Conservation (phyloP, 2,888 invertebrate species). For the Papilio demoleus region DNA sequence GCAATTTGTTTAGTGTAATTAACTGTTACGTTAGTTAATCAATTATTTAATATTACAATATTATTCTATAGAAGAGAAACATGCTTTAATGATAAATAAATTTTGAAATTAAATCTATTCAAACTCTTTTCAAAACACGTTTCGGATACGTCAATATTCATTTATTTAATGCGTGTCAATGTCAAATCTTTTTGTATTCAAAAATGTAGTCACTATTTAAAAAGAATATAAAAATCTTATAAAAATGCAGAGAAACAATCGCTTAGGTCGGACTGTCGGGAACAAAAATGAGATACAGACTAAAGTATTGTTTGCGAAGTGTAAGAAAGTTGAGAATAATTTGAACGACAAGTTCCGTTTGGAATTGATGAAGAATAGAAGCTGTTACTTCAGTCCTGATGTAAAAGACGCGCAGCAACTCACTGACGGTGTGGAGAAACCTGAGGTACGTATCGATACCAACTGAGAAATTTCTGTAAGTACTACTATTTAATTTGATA, state of each 20-base stretch:
- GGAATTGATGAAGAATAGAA: constrained; percentile 52
- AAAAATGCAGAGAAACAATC: constrained; percentile 32
- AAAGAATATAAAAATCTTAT: constrained; percentile 5
- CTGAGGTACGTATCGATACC: constrained; percentile 29
- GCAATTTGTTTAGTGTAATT: no score
- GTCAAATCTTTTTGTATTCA: constrained; percentile 12
- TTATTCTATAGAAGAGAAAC: no score
- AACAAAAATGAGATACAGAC: constrained; percentile 26
- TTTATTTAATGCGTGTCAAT: neutral
- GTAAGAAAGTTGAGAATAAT: constrained; percentile 25
- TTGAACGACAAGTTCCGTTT: constrained; percentile 18
- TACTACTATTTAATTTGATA: no score
- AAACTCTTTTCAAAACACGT: neutral
- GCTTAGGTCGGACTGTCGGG: neutral
- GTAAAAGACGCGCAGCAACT: constrained; percentile 54
- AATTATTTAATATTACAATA: no score
- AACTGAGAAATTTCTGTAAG: no score
- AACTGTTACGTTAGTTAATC: no score
- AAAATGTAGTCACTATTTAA: constrained; percentile 23
- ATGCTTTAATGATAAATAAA: no score
- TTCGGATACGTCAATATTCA: neutral
- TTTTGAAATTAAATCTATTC: neutral
- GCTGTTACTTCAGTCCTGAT: constrained; percentile 56
- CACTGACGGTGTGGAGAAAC: constrained; percentile 43
- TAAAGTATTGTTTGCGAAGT: constrained; percentile 24